Evolutionary conservation across 1,140 invertebrate genomes (phyloP), one percentile per base, ranked within the genome.

Genomic region (Drosophila virilis): DNA sequence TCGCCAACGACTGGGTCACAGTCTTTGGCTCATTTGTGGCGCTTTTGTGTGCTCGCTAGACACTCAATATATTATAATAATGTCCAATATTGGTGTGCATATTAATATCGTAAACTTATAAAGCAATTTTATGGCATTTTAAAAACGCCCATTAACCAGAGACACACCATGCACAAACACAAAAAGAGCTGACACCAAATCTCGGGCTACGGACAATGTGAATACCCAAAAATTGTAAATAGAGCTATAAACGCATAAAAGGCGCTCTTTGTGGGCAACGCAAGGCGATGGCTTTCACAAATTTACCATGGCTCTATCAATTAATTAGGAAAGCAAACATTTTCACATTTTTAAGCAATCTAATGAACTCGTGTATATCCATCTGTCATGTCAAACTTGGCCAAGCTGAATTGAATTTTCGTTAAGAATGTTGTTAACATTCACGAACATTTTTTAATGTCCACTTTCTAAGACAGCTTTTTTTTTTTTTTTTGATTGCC

Each of bases 61-160:
- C 83, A 70, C 60, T 59, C 84, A 89, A 88, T 88, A 88, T 88
- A 84, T 88, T 88, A 88, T 89, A 89, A 89, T 88, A 85, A 88
- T 77, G 77, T 83, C 80, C 80, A 80, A 89, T 89, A 88, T 89
- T 88, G 84, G 84, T 89, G 68, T 70, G 84, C 84, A 84, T 89
- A 88, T 88, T 88, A 88, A 88, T 88, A 89, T 89, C 84, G 65
- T 80, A 77, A 72, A 73, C 80, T 76, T 88, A 88, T 88, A 88
- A 89, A 88, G 84, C 80, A 80, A 73, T 88, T 88, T 88, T 89
- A 88, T 88, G 80, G 84, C 84, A 70, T 88, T 88, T 88, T 88
- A 88, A 88, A 86, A 89, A 84, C 84, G 71, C 64, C 80, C 77
- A 88, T 88, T 88, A 88, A 88, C 84, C 89, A 89, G 42, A 78